Evolutionary conservation across 2,113 vertebrate species (phyloP), one percentile per base, ranked within the genome.

Genomic region (Edolisoma coerulescens): DNA sequence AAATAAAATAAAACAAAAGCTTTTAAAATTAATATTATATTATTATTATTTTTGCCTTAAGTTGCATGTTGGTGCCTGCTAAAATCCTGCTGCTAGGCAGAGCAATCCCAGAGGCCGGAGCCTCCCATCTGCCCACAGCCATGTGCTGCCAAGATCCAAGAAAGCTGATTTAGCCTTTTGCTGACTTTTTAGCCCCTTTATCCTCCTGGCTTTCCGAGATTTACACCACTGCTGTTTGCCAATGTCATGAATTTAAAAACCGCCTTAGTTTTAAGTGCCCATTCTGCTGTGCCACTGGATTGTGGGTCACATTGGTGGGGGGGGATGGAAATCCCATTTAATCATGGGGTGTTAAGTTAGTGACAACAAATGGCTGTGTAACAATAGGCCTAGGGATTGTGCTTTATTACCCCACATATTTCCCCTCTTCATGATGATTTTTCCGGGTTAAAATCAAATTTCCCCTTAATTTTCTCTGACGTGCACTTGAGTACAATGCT

Each of bases 141-240:
- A 7, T 19, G 44, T 5, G 20, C 75, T 90, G 82, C 89, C 91
- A 88, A 89, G 85, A 59, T 50, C 47, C 27, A 49, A 90, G 93
- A 64, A 73, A 94, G 94, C 94, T 89, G 87, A 69, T 93, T 89
- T 80, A 78, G 69, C 63, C 67, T 89, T 90, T 69, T 91, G 53
- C 80, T 92, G 93, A 87, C 69, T 85, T 88, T 77, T 69, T 65
- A 91, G 73, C 65, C 88, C 39, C 73, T 86, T 84, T 93, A 52
- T 91, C 68, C 83, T 89, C 53, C 42, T 1, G 5, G 33, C 86
- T 92, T 96, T 76, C 33, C 1, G 53, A 95, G 89, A 69, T 90
- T 73, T 86, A n/a, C 6, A 3, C 33, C 33, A 11, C 30, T 47
- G 49, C 53, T 35, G 15, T 35, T 95, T 93, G 70, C 60, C 80